phyloP scores from a whole-genome alignment of 2,113 vertebrate genomes.

The Phainopepla nitens region DNA sequence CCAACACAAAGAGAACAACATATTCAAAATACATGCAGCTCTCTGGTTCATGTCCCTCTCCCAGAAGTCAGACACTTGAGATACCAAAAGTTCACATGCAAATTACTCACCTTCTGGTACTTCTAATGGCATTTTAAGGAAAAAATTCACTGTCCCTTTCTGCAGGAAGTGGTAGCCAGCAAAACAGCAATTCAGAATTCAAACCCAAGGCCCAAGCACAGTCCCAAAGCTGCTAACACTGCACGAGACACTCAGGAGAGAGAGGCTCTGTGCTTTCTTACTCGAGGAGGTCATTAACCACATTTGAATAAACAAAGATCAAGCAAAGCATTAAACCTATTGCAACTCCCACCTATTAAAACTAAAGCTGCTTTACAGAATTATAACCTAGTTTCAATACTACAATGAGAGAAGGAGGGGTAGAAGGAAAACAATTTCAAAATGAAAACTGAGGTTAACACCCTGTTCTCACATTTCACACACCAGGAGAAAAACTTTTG shows the following conservation, averaged over 20 bases:
- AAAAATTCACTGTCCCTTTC: not conserved
- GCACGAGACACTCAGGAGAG: not conserved
- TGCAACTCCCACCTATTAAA: constrained; percentile 14
- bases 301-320: constrained; percentile 52
- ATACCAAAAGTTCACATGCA: not conserved
- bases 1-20: not conserved
- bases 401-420: not conserved
- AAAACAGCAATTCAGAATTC: not conserved
- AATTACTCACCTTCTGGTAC: not conserved
- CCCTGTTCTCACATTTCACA: not conserved
- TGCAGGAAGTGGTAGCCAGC: not conserved
- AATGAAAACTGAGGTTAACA: not conserved
- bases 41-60: not conserved
- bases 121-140: not conserved
- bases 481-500: not conserved
- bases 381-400: not conserved
- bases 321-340: not conserved
- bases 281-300: constrained; percentile 24
- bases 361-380: constrained; percentile 23
- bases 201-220: not conserved
- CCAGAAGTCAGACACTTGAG: not conserved
- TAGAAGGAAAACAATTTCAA: not conserved
- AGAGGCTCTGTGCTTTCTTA: not conserved
- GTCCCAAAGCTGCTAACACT: not conserved
- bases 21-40: not conserved